Evolutionary conservation across 2,888 invertebrate species (phyloP).

Genomic region (Scaptomyza cyrtandrae): DNA sequence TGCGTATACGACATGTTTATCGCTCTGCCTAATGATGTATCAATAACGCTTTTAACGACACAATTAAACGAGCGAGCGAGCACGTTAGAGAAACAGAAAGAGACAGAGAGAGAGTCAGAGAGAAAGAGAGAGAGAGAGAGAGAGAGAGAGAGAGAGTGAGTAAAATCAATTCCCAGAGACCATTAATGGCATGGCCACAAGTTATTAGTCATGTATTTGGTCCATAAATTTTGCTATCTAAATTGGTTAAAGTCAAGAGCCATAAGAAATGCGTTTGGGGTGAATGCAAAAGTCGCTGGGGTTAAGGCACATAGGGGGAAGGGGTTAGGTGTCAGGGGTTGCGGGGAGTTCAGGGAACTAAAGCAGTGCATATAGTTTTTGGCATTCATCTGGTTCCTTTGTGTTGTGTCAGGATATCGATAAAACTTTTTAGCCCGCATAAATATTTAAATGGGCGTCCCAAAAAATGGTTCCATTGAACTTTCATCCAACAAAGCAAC

Average conservation of each 20-base stretch:
- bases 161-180: constrained; percentile 60
- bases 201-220: constrained; percentile 44
- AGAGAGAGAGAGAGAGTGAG: not conserved
- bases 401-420: constrained; percentile 32
- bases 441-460: constrained; percentile 28
- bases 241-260: constrained; percentile 22
- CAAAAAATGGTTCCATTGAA: constrained; percentile 60
- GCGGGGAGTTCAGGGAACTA: constrained; percentile 57
- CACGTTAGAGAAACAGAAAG: no score
- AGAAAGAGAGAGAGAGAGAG: constrained; percentile 17
- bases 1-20: constrained; percentile 63
- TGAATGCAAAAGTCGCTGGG: no score
- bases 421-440: constrained; percentile 39
- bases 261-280: constrained; percentile 8
- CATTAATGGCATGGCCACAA: constrained; percentile 48
- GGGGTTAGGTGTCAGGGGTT: constrained; percentile 15
- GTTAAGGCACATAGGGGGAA: constrained; percentile 1
- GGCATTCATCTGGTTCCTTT: constrained; percentile 52
- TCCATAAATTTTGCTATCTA: constrained; percentile 53
- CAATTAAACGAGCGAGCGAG: constrained; percentile 54
- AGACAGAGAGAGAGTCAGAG: constrained; percentile 19
- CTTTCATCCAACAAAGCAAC: constrained; percentile 18
- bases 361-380: constrained; percentile 43
- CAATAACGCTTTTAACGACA: constrained; percentile 72
- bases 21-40: constrained; percentile 72